Evolutionary conservation across 2,113 vertebrate species (phyloP).

Genomic region (Chlorocebus sabaeus): DNA sequence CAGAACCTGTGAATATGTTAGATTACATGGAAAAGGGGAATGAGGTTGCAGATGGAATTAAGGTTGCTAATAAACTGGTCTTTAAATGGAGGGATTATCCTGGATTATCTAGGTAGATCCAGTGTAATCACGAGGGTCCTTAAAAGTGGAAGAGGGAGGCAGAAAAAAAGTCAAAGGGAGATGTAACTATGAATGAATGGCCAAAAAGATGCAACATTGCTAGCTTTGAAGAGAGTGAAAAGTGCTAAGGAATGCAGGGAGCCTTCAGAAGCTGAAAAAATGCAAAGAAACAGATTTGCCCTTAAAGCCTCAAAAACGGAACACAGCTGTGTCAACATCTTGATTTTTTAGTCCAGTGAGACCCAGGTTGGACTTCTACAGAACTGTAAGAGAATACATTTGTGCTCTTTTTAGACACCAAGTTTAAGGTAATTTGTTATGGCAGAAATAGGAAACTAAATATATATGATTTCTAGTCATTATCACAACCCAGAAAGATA

Average conservation of each 20-base stretch:
- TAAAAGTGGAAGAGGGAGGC: not conserved
- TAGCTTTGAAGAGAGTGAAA: not conserved
- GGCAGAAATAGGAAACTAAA: not conserved
- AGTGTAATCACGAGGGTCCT: not conserved
- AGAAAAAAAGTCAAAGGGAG: not conserved
- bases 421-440: slow-evolving; percentile 4
- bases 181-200: not conserved
- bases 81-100: not conserved
- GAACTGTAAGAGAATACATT: not conserved
- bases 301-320: not conserved
- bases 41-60: not conserved
- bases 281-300: not conserved
- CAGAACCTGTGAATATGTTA: not conserved
- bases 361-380: not conserved
- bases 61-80: not conserved
- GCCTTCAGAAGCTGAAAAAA: not conserved
- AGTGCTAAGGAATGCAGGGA: not conserved
- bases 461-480: not conserved
- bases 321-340: not conserved
- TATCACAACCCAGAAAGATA: not conserved
- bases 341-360: not conserved
- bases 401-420: not conserved
- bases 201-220: not conserved
- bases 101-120: not conserved
- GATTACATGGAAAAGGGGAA: not conserved